A percentile compares a stretch with the other conserved stretches of the same genome.
Conservation (phyloP, 2,113 vertebrate genomes). For the Eudyptes chrysolophus region DNA sequence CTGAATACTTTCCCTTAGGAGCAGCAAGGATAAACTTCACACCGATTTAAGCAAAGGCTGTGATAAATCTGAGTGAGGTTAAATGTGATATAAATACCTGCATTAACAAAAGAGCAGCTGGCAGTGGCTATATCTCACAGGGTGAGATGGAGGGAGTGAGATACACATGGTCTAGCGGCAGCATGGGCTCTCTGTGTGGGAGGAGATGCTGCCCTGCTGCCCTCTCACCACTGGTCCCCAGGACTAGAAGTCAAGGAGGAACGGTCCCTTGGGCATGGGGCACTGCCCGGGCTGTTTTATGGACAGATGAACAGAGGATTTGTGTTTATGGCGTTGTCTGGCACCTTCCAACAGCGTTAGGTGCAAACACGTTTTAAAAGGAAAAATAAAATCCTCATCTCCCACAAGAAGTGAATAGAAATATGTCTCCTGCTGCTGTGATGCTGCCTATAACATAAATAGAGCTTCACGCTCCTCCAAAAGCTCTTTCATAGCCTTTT, state of each 20-base stretch:
- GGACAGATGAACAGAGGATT: not conserved
- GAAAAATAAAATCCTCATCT: not conserved
- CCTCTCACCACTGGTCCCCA: not conserved
- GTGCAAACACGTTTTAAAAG: not conserved
- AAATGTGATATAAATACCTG: not conserved
- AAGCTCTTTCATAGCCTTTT: not conserved
- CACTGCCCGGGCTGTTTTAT: not conserved
- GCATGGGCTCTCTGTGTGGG: not conserved
- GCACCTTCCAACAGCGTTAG: not conserved
- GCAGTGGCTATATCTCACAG: not conserved
- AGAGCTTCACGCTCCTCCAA: not conserved
- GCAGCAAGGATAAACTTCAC: not conserved
- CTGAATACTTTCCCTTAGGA: not conserved
- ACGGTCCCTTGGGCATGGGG: no score
- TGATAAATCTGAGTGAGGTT: not conserved
- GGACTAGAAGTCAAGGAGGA: not conserved
- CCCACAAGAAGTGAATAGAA: not conserved
- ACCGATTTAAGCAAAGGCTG: not conserved
- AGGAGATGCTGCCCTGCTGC: not conserved
- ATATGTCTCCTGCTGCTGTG: not conserved
- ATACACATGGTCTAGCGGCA: accelerated
- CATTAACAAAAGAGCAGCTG: not conserved
- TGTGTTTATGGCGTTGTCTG: not conserved
- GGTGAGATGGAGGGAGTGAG: not conserved
- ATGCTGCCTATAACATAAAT: not conserved